These are phyloP conservation scores for Sebastes matsubarae DNA, from an alignment of 2,797 vertebrate genomes.

Conservation along the genomic window DNA sequence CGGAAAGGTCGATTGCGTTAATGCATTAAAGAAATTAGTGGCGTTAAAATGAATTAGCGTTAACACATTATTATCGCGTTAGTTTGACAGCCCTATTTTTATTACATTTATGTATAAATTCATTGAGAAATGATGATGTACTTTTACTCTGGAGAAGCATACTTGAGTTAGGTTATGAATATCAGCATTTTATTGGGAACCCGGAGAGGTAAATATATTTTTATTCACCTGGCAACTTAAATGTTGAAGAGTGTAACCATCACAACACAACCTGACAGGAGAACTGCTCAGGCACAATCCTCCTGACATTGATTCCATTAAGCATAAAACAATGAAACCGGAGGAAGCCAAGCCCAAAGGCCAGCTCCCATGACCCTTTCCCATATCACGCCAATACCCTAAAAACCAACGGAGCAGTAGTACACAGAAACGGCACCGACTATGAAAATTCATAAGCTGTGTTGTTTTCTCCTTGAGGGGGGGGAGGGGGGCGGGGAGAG, in stretches of 20 bases:
- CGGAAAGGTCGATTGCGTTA: too few species aligned
- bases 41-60: too few species aligned
- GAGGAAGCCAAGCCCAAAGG: constrained; percentile 16
- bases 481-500: constrained; percentile 1
- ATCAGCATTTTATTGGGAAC: neutral
- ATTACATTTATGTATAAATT: neutral
- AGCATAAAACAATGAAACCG: constrained; percentile 35
- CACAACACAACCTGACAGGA: constrained; percentile 39
- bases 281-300: constrained; percentile 9
- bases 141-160: neutral
- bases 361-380: constrained; percentile 31
- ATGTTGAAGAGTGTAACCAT: constrained; percentile 28
- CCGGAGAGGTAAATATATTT: neutral
- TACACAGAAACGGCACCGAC: constrained; percentile 15
- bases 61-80: too few species aligned
- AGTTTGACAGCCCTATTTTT: too few species aligned
- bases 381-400: constrained; percentile 37
- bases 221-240: constrained; percentile 1
- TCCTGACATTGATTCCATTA: constrained; percentile 54
- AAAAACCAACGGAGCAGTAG: constrained; percentile 45
- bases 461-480: constrained; percentile 38
- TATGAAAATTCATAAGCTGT: constrained; percentile 31
- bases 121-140: neutral
- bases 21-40: too few species aligned
- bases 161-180: neutral